Conservation (phyloP, 1,140 invertebrate genomes). For the Ectropis grisescens region DNA sequence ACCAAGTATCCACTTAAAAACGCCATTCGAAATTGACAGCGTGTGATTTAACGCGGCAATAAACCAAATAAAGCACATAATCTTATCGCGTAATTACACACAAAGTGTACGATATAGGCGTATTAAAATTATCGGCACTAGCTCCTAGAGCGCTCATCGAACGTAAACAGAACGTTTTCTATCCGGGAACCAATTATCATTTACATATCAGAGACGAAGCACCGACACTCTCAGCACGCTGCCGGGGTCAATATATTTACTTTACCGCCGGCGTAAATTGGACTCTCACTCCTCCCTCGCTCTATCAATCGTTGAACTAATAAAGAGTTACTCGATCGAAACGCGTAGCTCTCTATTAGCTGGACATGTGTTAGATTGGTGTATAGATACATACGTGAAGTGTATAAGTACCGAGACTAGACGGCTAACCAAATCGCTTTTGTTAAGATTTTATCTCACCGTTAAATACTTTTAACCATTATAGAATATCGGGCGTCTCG, state of each 20-base stretch:
- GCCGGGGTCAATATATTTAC: constrained; percentile 63
- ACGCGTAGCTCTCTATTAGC: too few species aligned
- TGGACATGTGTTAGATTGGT: constrained; percentile 25
- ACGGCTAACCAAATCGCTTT: constrained; percentile 61
- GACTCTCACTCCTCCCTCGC: constrained; percentile 15
- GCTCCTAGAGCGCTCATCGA: constrained; percentile 27
- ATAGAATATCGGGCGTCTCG: constrained; percentile 49
- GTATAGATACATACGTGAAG: constrained; percentile 49
- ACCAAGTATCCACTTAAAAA: too few species aligned
- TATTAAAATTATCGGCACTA: constrained; percentile 35
- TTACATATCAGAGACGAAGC: constrained; percentile 61
- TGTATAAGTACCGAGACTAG: constrained; percentile 57
- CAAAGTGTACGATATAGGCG: constrained; percentile 19
- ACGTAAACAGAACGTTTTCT: constrained; percentile 49
- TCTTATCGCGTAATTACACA: constrained; percentile 31
- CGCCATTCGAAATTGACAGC: too few species aligned
- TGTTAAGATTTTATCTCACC: constrained; percentile 63
- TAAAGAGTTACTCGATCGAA: constrained; percentile 1
- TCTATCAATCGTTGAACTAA: constrained; percentile 1
- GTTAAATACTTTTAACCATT: constrained; percentile 65
- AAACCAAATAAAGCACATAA: too few species aligned
- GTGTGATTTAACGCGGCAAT: too few species aligned
- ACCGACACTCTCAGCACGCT: constrained; percentile 48
- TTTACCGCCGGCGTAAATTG: constrained; percentile 30
- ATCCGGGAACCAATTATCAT: constrained; percentile 65